Evolutionary conservation across 2,888 invertebrate species (phyloP).

Genomic region (Terebella lapidaria): DNA sequence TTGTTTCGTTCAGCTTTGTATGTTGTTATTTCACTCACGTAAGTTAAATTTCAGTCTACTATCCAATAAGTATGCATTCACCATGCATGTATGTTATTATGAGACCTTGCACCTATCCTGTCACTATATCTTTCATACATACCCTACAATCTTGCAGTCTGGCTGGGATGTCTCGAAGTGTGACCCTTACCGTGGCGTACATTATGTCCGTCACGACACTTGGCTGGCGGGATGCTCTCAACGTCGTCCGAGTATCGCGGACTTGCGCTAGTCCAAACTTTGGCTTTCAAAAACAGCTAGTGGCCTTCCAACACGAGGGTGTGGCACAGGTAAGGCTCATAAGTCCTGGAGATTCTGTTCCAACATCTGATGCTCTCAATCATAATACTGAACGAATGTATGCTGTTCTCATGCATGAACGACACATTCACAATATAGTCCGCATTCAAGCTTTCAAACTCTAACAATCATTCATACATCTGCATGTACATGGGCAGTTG

Average conservation of each 20-base stretch:
- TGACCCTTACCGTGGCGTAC: slow-evolving; percentile 92
- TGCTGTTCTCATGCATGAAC: no score
- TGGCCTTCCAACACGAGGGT: slow-evolving; percentile 62
- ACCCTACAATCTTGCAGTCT: slow-evolving; percentile 60
- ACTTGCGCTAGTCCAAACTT: slow-evolving; percentile 92
- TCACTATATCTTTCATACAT: not conserved
- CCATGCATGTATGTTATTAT: not conserved
- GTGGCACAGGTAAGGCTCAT: slow-evolving; percentile 41
- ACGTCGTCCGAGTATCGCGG: slow-evolving; percentile 86
- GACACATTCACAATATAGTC: no score
- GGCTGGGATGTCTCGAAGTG: slow-evolving; percentile 94
- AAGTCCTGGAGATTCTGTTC: no score
- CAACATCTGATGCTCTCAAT: no score
- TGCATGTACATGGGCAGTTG: no score
- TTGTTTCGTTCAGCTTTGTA: not conserved
- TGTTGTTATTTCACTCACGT: not conserved
- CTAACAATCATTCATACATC: no score
- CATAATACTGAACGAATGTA: no score
- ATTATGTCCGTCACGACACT: slow-evolving; percentile 89
- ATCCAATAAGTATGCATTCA: not conserved
- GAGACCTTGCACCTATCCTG: not conserved
- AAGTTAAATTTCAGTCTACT: not conserved
- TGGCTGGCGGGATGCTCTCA: slow-evolving; percentile 86
- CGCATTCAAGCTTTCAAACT: no score
- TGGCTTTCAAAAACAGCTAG: slow-evolving; percentile 89